Evolutionary conservation across 2,113 vertebrate genomes (phyloP).

Genomic region (Procavia capensis): DNA sequence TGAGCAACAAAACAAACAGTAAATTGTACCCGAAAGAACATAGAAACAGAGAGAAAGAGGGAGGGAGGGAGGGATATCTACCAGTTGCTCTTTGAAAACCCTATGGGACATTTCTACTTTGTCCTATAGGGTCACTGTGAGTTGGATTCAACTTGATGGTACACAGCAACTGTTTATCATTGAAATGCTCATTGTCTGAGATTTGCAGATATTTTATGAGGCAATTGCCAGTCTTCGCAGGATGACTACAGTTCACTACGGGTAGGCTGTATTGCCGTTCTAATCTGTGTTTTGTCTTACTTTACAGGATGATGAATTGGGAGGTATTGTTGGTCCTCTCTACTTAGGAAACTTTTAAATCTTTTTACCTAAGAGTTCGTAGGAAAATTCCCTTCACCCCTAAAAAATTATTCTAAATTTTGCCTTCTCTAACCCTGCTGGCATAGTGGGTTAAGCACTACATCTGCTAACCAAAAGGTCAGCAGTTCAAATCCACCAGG

Average conservation of each 20-base stretch:
- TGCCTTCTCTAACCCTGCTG: too few relatives aligned
- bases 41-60: too few relatives aligned
- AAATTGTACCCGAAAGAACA: too few relatives aligned
- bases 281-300: background rate
- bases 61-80: too few relatives aligned
- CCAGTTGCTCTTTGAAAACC: too few relatives aligned
- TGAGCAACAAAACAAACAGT: too few relatives aligned
- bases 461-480: too few relatives aligned
- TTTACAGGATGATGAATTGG: background rate
- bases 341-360: background rate
- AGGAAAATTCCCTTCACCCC: too few relatives aligned
- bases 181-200: background rate
- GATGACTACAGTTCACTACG: background rate
- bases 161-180: background rate
- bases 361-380: background rate
- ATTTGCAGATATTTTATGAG: background rate
- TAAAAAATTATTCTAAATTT: background rate
- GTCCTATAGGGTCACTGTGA: too few relatives aligned
- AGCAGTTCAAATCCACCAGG: too few relatives aligned
- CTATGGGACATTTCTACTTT: too few relatives aligned
- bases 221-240: background rate
- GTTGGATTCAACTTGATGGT: background rate
- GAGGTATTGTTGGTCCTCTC: background rate
- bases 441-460: too few relatives aligned
- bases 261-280: background rate